Evolutionary conservation across 2,113 vertebrate species (phyloP), one percentile per base, ranked within the genome.

Genomic region (Rhynchopsitta pachyrhyncha): DNA sequence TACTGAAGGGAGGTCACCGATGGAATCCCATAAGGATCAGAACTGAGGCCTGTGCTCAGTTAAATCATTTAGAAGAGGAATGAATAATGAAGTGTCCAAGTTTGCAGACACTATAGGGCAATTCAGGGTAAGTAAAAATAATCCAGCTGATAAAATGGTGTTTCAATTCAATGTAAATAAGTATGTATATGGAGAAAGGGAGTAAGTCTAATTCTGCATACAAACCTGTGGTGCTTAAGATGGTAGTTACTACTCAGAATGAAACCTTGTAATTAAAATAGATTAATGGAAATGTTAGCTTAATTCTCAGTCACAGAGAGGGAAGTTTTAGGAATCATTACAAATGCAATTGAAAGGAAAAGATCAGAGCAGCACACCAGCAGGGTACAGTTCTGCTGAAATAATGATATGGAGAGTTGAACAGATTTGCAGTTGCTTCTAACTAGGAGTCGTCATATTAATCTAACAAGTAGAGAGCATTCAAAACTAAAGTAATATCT

Each of bases 41-140:
- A 86, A 71, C 60, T 27, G 62, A 95, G 62, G 80, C 33, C 55
- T 84, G 4, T 60, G 57, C 42, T 95, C 77, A 59, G 55, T 59
- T 89, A 82, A 85, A 79, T 92, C 27, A 52, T 93, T 93, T 92
- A 89, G 57, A 82, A 92, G 41, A 83, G 18, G 39, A 91, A 75
- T 60, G 89, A 92, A 75, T 92, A 93, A 91, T 89, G 33, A 92
- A 42, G 19, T 93, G 70, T 86, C 89, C 71, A 41, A 90, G 41
- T 91, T 86, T 75, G 39, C 60, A 91, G 76, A 81, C 75, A 71
- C 76, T 86, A 42, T 50, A 84, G 80, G 79, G 64, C 86, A 75
- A 86, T 81, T 95, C 64, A 86, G 76, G 59, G 44, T 44, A 88
- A 83, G 24, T 79, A 4, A 62, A 84, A 82, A 69, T 67, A 59